Evolutionary conservation across 2,888 invertebrate genomes (phyloP), one percentile per base, ranked within the genome.

Genomic region (Apodemia mormo): DNA sequence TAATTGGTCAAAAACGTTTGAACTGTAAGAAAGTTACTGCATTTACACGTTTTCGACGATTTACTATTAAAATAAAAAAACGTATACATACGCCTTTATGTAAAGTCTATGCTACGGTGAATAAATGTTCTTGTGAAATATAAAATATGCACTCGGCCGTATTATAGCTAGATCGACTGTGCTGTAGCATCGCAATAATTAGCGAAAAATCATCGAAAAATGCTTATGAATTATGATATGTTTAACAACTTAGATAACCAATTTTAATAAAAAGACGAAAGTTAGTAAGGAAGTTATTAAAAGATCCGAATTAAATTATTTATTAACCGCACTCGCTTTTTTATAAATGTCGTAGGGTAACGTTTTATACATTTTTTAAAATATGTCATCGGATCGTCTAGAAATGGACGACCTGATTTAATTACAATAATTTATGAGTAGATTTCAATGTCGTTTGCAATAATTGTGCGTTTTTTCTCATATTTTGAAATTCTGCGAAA

Each of bases 361-460:
- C 29, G 33, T 61, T 61, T 61, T 61, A 33, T 61, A 61, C 61
- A 61, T 61, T 61, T 61, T 61, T 61, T 61, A 61, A 30, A 30
- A 61, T 30, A 61, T 61, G 61, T 33, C 33, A 61, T 49, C 33
- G 61, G 61, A 33, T 10, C 61, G 61, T 33, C 14, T 61, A 30
- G 12, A 30, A 30, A 5, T 33, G 14, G 33, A 61, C 61, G 61
- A 61, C 6, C 29, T 30, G 12, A 45, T 58, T 58, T n/a, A 61
- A 61, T 30, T 30, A 61, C 58, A 61, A 61, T 58, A 58, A 61
- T 61, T 61, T 61, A 61, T 61, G 61, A 61, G 61, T 61, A 61
- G 61, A 61, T 61, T 61, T 61, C 12, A 30, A 61, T 30, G 61
- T 33, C 33, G 61, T 61, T 61, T 61, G 61, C 61, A 61, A 61